Conservation (phyloP, 2,113 vertebrate species). For the Trinectes maculatus region DNA sequence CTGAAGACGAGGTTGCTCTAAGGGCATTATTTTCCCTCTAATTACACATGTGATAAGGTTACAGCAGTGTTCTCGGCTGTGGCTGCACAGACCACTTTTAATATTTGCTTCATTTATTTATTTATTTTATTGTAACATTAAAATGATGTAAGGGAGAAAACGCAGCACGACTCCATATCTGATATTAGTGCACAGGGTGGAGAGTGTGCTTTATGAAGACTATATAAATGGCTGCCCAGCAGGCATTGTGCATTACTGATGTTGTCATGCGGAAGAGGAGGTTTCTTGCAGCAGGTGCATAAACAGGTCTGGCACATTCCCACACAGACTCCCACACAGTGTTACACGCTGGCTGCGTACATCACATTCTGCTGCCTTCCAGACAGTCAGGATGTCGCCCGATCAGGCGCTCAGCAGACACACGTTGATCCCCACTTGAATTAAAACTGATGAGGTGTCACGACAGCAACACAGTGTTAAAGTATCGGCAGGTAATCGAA, state of each 20-base stretch:
- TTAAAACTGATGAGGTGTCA: slow-evolving; percentile 58
- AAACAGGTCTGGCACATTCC: slow-evolving; percentile 27
- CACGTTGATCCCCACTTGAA: slow-evolving; percentile 54
- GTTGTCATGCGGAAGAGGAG: slow-evolving; percentile 46
- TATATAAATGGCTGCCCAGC: not conserved
- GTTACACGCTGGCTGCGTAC: slow-evolving; percentile 16
- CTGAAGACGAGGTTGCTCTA: slow-evolving; percentile 18
- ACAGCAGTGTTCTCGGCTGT: not conserved
- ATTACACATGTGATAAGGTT: not conserved
- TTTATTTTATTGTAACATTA: slow-evolving; percentile 23
- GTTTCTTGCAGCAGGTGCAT: slow-evolving; percentile 14
- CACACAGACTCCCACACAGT: slow-evolving; percentile 7
- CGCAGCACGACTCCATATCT: slow-evolving; percentile 5
- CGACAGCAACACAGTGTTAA: slow-evolving; percentile 45
- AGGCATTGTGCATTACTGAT: slow-evolving; percentile 26
- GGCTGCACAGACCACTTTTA: not conserved
- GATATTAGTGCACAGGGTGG: not conserved
- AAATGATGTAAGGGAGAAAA: slow-evolving; percentile 17
- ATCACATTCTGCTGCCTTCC: slow-evolving; percentile 31
- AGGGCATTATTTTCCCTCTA: not conserved
- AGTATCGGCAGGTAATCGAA: slow-evolving; percentile 41
- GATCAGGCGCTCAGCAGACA: slow-evolving; percentile 55
- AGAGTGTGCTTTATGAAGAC: slow-evolving; percentile 25
- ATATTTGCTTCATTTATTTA: not conserved
- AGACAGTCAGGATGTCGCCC: slow-evolving; percentile 30